Conservation (phyloP, 2,797 vertebrate species). For the Brotula barbata region DNA sequence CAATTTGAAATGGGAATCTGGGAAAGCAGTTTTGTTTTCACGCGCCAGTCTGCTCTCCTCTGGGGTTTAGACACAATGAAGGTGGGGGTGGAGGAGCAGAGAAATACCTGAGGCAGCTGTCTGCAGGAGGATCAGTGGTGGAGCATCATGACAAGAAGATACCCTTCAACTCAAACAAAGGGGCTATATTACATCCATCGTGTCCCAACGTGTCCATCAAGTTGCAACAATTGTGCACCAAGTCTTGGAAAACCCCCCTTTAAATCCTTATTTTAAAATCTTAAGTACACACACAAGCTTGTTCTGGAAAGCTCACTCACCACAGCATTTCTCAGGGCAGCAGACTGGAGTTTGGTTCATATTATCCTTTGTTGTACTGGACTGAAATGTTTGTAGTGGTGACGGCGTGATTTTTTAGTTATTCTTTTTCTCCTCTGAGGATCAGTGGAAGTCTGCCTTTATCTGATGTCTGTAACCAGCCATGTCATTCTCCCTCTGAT, state of each 20-base stretch:
- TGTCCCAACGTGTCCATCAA: conserved; percentile 56
- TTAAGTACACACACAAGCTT: not conserved
- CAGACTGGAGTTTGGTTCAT: not conserved
- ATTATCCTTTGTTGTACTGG: not conserved
- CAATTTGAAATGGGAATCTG: conserved; percentile 73
- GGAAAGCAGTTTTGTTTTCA: conserved; percentile 64
- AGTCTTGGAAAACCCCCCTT: conserved; percentile 16
- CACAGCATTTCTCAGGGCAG: not conserved
- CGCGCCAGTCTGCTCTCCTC: conserved; percentile 39
- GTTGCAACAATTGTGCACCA: conserved; percentile 31
- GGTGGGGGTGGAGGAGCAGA: conserved; percentile 43
- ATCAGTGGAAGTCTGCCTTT: conserved; percentile 46
- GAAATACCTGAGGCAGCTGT: conserved; percentile 71
- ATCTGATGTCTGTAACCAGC: conserved; percentile 61
- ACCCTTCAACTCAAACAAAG: conserved; percentile 51
- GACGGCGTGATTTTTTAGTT: not conserved
- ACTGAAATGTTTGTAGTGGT: not conserved
- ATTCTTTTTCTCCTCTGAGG: conserved; percentile 9
- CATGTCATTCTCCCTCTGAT: conserved; percentile 67
- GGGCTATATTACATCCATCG: conserved; percentile 60
- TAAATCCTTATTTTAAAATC: conserved; percentile 5
- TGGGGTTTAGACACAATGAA: conserved; percentile 28
- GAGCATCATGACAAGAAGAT: conserved; percentile 64
- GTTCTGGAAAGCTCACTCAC: conserved; percentile 18
- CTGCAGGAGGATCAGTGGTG: conserved; percentile 55